Percentiles rank a stretch among this genome's conserved stretches.
Conservation (phyloP, 2,888 invertebrate species). For the Dynastes hyllus region DNA sequence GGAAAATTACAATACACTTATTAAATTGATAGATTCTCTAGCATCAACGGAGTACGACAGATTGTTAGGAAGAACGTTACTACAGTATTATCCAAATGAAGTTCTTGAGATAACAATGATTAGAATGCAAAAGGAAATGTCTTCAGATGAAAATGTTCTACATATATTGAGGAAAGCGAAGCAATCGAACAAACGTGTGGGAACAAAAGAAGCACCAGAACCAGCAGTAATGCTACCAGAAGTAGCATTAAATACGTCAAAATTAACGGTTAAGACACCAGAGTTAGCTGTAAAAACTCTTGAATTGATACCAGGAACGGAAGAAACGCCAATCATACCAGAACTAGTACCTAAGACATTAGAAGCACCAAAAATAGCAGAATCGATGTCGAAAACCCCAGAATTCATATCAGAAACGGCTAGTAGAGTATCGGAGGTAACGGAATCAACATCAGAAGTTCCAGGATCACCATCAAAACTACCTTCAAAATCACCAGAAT, state of each 20-base stretch:
- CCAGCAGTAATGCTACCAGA: not conserved
- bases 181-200: not conserved
- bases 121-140: not conserved
- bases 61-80: not conserved
- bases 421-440: not conserved
- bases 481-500: not conserved
- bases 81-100: not conserved
- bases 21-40: not conserved
- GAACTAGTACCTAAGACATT: not conserved
- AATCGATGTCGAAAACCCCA: not conserved
- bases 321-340: not conserved
- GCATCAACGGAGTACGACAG: not conserved
- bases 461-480: not conserved
- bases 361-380: not conserved
- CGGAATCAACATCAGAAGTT: not conserved
- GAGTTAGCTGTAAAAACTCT: not conserved
- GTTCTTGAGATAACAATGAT: not conserved
- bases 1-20: not conserved
- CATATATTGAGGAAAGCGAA: not conserved
- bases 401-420: not conserved
- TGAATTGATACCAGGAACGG: not conserved
- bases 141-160: not conserved
- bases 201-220: no score
- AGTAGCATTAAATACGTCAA: not conserved
- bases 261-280: not conserved